A percentile compares a stretch with the other conserved stretches of the same genome.
These are phyloP conservation scores for Perca flavescens DNA, from an alignment of 2,113 vertebrate genomes.

Conservation along the genomic window DNA sequence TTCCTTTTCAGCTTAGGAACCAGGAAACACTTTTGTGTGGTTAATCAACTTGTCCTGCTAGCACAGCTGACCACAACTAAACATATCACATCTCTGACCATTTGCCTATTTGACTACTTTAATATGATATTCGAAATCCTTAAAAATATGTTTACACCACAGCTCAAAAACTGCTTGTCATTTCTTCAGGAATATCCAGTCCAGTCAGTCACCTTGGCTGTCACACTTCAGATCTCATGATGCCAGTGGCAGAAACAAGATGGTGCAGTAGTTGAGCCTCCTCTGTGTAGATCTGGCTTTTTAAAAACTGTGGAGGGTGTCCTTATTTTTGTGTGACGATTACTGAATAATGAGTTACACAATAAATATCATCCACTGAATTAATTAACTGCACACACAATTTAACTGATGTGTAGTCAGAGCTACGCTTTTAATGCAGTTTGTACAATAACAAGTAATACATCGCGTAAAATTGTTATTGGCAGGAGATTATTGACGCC, in stretches of 20 bases:
- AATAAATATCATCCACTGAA: not conserved
- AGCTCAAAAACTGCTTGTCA: not conserved
- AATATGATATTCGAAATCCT: not conserved
- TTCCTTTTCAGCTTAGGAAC: slow-evolving; percentile 3
- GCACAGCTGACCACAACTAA: not conserved
- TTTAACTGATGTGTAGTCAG: not conserved
- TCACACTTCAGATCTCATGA: slow-evolving; percentile 6
- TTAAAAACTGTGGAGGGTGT: too few species aligned
- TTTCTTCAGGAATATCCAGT: not conserved
- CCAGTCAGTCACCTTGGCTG: not conserved
- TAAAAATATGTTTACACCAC: not conserved
- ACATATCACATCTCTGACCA: not conserved
- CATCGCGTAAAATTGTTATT: not conserved
- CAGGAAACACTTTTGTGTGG: not conserved
- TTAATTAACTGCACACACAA: not conserved
- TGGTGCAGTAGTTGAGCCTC: not conserved
- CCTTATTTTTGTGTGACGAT: not conserved
- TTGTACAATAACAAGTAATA: not conserved
- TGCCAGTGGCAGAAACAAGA: not conserved
- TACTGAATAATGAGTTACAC: not conserved
- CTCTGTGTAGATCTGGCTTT: not conserved
- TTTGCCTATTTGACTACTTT: not conserved
- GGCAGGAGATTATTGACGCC: not conserved
- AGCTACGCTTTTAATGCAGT: not conserved
- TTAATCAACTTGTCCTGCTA: not conserved